phyloP scores from a whole-genome alignment of 23 tunicate genomes.

The Corella eumyota region DNA sequence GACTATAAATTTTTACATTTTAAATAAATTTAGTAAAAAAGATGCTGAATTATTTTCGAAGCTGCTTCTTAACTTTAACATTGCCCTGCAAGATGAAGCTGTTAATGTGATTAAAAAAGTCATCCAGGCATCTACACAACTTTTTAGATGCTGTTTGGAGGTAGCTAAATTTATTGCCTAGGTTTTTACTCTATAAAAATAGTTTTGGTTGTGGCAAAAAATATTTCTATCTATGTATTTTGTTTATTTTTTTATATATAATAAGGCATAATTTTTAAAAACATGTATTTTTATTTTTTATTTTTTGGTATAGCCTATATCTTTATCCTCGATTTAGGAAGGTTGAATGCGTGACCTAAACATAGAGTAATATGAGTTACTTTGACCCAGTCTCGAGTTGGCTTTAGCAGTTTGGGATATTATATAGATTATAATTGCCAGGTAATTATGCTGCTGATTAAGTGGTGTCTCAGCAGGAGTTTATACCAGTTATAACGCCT shows the following conservation, averaged over 20 bases:
- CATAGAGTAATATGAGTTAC: too few species aligned
- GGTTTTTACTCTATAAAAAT: neutral
- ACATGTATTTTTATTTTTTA: too few species aligned
- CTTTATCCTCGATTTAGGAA: too few species aligned
- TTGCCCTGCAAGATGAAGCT: conserved; percentile 45
- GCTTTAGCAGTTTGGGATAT: too few species aligned
- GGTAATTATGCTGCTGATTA: too few species aligned
- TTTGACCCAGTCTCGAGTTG: too few species aligned
- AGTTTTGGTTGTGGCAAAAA: neutral
- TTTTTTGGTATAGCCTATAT: too few species aligned
- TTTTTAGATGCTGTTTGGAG: conserved; percentile 37
- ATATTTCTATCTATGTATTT: neutral
- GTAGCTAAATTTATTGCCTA: conserved; percentile 4
- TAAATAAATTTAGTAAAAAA: conserved; percentile 47
- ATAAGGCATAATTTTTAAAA: too few species aligned
- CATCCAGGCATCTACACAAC: conserved; percentile 68
- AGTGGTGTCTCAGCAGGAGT: too few species aligned
- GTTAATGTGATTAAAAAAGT: conserved; percentile 56
- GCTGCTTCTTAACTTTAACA: conserved; percentile 44
- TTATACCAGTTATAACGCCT: too few species aligned
- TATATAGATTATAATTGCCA: too few species aligned
- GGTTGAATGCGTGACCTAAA: too few species aligned
- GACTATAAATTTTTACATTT: neutral
- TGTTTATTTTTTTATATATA: neutral
- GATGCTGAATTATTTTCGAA: conserved; percentile 61